Percentiles rank a stretch among this genome's conserved stretches.
These are phyloP conservation scores for Parazoanthus darwini DNA, from an alignment of 92 coral and sea anemone species.

Conservation along the genomic window DNA sequence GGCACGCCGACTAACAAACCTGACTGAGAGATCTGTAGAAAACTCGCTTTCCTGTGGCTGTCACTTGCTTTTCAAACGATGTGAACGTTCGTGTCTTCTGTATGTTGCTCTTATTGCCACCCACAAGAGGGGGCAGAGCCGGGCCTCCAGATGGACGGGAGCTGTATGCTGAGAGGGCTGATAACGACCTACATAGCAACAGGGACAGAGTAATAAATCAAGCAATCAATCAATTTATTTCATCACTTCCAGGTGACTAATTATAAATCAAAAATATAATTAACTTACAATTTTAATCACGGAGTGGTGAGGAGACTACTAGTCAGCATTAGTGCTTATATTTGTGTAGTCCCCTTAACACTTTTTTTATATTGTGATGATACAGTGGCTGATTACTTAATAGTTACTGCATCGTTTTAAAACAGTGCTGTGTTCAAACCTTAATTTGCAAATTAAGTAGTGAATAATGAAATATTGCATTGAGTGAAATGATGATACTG, in stretches of 20 bases:
- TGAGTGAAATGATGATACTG: not conserved
- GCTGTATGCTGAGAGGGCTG: slow-evolving; percentile 93
- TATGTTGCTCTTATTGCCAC: slow-evolving; percentile 57
- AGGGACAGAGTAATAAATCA: not conserved
- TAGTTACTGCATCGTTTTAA: too few relatives aligned
- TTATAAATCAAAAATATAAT: too few relatives aligned
- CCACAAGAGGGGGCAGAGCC: slow-evolving; percentile 79
- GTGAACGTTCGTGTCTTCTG: slow-evolving; percentile 64
- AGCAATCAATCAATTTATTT: too few relatives aligned
- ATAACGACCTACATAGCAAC: slow-evolving; percentile 67
- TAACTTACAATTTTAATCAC: too few relatives aligned
- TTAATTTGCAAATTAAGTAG: not conserved
- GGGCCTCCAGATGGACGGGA: slow-evolving; percentile 87
- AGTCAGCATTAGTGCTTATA: too few relatives aligned
- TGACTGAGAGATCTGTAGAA: slow-evolving; percentile 35
- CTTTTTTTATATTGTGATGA: too few relatives aligned
- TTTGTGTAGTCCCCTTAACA: too few relatives aligned
- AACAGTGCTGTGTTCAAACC: too few relatives aligned
- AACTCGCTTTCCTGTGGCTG: slow-evolving; percentile 36
- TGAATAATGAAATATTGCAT: not conserved
- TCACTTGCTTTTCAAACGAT: slow-evolving; percentile 70
- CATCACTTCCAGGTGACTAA: too few relatives aligned
- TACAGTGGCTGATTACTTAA: too few relatives aligned
- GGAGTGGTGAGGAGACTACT: too few relatives aligned
- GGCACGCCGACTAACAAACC: not conserved